A percentile compares a stretch with the other conserved stretches of the same genome.
Evolutionary conservation across 2,888 invertebrate genomes (phyloP).

Genomic region (Spialia ferax): DNA sequence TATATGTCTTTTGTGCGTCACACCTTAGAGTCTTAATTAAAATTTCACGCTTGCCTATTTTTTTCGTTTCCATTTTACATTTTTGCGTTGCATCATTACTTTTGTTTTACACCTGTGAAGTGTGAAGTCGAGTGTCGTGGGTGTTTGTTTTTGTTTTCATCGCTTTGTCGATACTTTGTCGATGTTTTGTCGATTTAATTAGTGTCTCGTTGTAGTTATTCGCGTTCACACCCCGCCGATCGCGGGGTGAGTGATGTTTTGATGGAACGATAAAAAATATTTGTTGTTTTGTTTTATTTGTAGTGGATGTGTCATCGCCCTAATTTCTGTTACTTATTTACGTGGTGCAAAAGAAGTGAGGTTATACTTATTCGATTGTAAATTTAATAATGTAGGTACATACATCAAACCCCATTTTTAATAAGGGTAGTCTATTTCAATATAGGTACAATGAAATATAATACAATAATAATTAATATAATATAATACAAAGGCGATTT

Average conservation of each 20-base stretch:
- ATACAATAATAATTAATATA: too few species aligned
- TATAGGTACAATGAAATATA: too few species aligned
- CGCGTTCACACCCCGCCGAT: conserved; percentile 36
- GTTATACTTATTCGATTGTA: too few species aligned
- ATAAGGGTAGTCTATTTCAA: too few species aligned
- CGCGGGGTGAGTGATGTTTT: conserved; percentile 14
- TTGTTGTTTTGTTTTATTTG: conserved; percentile 37
- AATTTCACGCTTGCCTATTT: conserved; percentile 74
- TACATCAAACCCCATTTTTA: too few species aligned
- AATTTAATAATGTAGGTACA: too few species aligned
- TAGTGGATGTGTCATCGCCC: neutral
- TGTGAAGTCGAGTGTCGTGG: conserved; percentile 74
- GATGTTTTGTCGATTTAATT: conserved; percentile 61
- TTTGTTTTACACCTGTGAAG: conserved; percentile 83
- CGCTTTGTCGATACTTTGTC: conserved; percentile 58
- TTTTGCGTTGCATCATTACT: conserved; percentile 62
- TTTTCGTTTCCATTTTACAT: conserved; percentile 46
- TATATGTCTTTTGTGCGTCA: conserved; percentile 68
- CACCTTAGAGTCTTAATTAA: conserved; percentile 81
- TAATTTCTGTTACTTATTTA: conserved; percentile 6
- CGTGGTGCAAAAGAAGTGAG: neutral
- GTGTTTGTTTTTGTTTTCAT: conserved; percentile 57
- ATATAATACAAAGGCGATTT: too few species aligned
- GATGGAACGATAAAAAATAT: conserved; percentile 10
- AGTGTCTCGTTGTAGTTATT: conserved; percentile 51